Evolutionary conservation across 2,113 vertebrate genomes (phyloP).

Genomic region (Eulacestoma nigropectus): DNA sequence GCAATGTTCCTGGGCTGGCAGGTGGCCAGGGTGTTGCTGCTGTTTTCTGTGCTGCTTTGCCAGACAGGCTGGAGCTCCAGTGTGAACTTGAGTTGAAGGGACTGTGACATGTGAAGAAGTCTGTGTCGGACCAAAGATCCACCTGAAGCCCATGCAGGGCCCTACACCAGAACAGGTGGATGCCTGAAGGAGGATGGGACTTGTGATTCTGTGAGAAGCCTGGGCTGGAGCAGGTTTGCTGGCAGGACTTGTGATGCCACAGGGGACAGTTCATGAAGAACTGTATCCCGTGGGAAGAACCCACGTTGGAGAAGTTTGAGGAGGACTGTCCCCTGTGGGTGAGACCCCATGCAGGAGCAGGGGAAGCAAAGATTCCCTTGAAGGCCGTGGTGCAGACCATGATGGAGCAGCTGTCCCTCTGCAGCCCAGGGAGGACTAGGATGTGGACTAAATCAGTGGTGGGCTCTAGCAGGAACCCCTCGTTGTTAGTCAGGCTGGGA

Average conservation of each 20-base stretch:
- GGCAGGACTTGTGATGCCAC: not conserved
- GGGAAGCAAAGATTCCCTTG: not conserved
- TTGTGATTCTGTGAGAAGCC: not conserved
- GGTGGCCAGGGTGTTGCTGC: not conserved
- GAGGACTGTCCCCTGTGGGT: not conserved
- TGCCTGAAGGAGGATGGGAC: not conserved
- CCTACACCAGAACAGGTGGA: not conserved
- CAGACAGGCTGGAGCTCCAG: not conserved
- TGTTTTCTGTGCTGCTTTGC: not conserved
- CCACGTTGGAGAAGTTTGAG: fast-evolving
- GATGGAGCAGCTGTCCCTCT: no score
- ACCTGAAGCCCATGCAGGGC: not conserved
- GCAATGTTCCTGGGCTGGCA: not conserved
- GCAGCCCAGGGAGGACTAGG: not conserved
- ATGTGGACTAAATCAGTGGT: fast-evolving
- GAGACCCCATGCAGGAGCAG: no score
- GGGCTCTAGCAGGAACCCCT: not conserved
- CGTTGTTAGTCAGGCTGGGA: not conserved
- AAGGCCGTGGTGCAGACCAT: not conserved
- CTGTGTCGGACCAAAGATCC: not conserved
- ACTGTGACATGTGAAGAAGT: not conserved
- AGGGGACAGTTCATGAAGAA: fast-evolving
- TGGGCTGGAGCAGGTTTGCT: not conserved
- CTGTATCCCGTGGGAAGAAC: not conserved
- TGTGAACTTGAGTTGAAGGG: not conserved